Base-by-base conservation (phyloP, 2,888 invertebrate species). In the Synergus itoensis region DNA sequence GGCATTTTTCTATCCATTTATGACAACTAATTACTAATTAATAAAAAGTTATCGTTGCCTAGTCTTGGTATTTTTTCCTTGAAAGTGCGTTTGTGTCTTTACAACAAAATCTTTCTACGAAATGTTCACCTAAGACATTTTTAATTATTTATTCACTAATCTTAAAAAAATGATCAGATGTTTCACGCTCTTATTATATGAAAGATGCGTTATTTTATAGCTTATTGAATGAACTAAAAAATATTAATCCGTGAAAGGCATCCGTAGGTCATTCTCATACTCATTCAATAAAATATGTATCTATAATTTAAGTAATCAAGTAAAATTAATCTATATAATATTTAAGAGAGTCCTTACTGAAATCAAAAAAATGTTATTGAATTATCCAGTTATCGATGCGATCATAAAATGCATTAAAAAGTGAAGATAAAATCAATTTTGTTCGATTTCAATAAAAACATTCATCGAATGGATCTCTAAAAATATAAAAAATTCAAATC, bases 361-460 rank as follows among this genome's bases (percentile, higher is more conserved):
- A 60, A 60, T 60, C 45, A 21, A 28, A 60, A 53, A 60, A 21
- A 60, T 60, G 11, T 0, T 18, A 28, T 4, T 21, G 21, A 60
- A 21, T 28, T 60, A 11, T n/a, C n/a, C 8, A 48, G 16, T 43
- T 11, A 43, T 11, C 9, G 48, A 14, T n/a, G 0, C 9, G 11
- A 21, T 9, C 21, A 60, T 0, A 21, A 21, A 60, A 60, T 11
- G 18, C 16, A 7, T n/a, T 60, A 4, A 21, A 11, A 18, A 60
- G 9, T 60, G 12, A 60, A 60, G 12, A 60, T 21, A 60, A 60
- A 11, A 12, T 11, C 5, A 21, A 11, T 21, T 12, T 21, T 53
- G 36, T 16, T 73, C 28, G 28, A 53, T 73, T 73, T 73, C 53
- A 73, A 21, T 69, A 69, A 53, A 77, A 53, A 60, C 57, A 40